Evolutionary conservation across 2,113 vertebrate species (phyloP).

Genomic region (Lophura nycthemera): DNA sequence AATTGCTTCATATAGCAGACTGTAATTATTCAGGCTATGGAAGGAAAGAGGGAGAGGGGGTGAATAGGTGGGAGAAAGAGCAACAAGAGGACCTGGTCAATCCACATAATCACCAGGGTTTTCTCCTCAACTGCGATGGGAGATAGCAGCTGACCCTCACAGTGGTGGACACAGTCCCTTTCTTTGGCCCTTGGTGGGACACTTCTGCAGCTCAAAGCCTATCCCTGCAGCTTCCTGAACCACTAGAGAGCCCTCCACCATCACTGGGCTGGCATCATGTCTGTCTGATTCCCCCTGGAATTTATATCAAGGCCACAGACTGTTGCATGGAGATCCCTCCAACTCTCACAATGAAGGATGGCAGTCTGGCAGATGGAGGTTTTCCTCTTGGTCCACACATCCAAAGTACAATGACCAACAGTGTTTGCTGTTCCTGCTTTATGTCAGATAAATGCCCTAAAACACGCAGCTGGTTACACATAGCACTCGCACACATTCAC

Average conservation of each 20-base stretch:
- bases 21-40: slow-evolving; percentile 26
- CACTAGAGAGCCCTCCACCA: background rate
- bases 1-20: slow-evolving; percentile 42
- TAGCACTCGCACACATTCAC: background rate
- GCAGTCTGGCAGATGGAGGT: background rate
- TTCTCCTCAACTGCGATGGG: background rate
- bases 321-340: background rate
- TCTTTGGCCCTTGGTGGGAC: background rate
- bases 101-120: background rate
- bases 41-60: background rate
- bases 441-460: slow-evolving; percentile 44
- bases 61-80: background rate
- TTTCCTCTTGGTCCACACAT: background rate
- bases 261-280: background rate
- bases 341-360: rapidly evolving
- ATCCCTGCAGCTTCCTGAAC: background rate
- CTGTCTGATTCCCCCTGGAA: background rate
- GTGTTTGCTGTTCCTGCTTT: slow-evolving; percentile 24
- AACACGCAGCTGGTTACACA: slow-evolving; percentile 63
- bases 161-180: rapidly evolving
- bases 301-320: background rate
- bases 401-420: background rate
- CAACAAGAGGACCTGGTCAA: background rate
- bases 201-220: background rate
- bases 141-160: rapidly evolving